Evolutionary conservation across 2,113 vertebrate genomes (phyloP), one percentile per base, ranked within the genome.

Genomic region (Calidris pugnax): DNA sequence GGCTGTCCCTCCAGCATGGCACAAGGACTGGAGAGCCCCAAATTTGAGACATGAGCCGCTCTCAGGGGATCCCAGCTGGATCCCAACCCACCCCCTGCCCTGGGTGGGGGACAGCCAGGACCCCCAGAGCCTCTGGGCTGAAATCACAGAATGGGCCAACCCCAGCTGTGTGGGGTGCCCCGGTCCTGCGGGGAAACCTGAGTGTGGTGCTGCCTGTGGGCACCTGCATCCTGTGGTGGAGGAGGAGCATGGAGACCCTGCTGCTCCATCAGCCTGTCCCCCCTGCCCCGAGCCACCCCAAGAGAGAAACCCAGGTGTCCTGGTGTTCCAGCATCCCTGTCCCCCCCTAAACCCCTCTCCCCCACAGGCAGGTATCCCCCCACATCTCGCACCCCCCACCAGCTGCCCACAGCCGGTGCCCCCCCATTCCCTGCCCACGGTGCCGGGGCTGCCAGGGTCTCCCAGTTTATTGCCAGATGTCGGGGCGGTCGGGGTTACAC

Each of bases 401-500:
- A n/a, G 15, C 14, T 30, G 28, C 24, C 64, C 5, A 1, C 39
- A 28, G 6, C 45, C 16, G 0, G 26, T 14, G 35, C 47, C 47
- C 37, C 72, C 56, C 60, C 2, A 17, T n/a, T 69, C 60, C 83
- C n/a, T 47, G 32, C 59, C 53, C 41, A 33, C 45, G 12, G 83
- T 82, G 66, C 83, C 30, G 26, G 78, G 71, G 77, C 69, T 97
- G 96, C 96, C 96, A 89, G 82, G 93, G 94, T 96, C 91, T 94
- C 90, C 95, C 90, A 96, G 84, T 95, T 96, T 91, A 96, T 96
- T 95, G 96, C 96, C 94, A 97, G 96, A 97, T 96, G 96, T 96
- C 10, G 33, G 94, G 91, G 94, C 91, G 39, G 92, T 95, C 16
- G 68, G 85, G 94, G 87, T 95, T 92, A 92, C 97, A 95, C 96